Evolutionary conservation across 37 sponge, comb jelly and placozoan genomes (phyloP).

Genomic region (Axinella damicornis): DNA sequence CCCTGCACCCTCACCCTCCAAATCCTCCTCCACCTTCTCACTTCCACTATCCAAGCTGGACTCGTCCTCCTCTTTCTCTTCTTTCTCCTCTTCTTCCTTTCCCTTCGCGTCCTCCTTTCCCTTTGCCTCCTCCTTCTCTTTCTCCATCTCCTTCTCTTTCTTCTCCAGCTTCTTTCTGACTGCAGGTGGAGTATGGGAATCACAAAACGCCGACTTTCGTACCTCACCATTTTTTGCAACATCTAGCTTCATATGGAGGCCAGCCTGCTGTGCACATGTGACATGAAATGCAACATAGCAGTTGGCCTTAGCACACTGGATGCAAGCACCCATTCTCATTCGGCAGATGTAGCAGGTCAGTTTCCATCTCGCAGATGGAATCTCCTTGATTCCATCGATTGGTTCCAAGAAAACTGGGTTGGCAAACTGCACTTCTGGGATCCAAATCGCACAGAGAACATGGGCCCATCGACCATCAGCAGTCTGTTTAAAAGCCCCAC

Average conservation of each 20-base stretch:
- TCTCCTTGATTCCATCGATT: conserved; percentile 94
- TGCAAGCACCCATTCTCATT: conserved; percentile 89
- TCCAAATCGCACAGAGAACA: conserved; percentile 98
- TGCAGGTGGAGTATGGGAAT: conserved; percentile 81
- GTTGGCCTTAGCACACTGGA: conserved; percentile 96
- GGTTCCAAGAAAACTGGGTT: conserved; percentile 99
- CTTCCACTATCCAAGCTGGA: not conserved
- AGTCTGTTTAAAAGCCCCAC: conserved; percentile 99
- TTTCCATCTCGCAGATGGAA: conserved; percentile 97
- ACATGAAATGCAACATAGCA: conserved; percentile 99
- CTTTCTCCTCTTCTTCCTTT: not conserved
- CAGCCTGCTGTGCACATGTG: conserved; percentile 98
- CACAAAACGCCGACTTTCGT: conserved; percentile 92
- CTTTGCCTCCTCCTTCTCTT: conserved; percentile 11
- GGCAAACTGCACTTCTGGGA: conserved; percentile 97
- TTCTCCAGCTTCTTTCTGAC: conserved; percentile 58
- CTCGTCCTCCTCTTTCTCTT: conserved; percentile 16
- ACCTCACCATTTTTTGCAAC: conserved; percentile 65
- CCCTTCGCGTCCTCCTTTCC: not conserved
- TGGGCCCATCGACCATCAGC: conserved; percentile 94
- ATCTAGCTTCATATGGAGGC: conserved; percentile 95
- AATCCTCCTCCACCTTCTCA: conserved; percentile 5
- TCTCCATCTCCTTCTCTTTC: conserved; percentile 6
- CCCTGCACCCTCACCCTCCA: not conserved
- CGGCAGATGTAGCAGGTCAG: conserved; percentile 95